Percentiles rank a stretch among this genome's conserved stretches.
Conservation (phyloP, 2,113 vertebrate genomes). For the Cricetomys ansorgei region DNA sequence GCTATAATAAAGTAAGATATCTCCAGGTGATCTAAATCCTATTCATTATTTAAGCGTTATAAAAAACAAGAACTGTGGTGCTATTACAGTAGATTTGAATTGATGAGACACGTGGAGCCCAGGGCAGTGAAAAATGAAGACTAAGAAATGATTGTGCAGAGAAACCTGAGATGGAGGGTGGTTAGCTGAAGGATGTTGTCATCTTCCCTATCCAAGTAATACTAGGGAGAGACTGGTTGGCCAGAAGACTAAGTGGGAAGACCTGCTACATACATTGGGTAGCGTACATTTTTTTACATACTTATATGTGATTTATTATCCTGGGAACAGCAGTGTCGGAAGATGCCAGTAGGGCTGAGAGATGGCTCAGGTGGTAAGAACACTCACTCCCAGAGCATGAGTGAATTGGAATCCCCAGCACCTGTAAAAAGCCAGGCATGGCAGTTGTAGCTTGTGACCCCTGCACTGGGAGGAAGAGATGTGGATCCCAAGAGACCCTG, state of each 20-base stretch:
- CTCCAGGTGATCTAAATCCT: neutral
- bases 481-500: neutral
- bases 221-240: neutral
- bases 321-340: neutral
- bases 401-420: neutral
- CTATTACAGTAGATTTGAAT: neutral
- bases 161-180: neutral
- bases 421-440: neutral
- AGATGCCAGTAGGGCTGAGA: neutral
- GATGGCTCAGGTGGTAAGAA: neutral
- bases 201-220: neutral
- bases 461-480: neutral
- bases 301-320: neutral
- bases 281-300: neutral
- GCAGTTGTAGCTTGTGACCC: neutral
- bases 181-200: neutral
- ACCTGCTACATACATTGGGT: neutral
- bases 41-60: constrained; percentile 63
- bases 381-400: too few species aligned
- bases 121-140: neutral
- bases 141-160: neutral
- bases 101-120: constrained; percentile 26
- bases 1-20: neutral
- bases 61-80: constrained; percentile 18
- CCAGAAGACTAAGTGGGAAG: neutral